These are phyloP conservation scores for Salmo trutta DNA, from an alignment of 2,797 vertebrate species.

Conservation along the genomic window DNA sequence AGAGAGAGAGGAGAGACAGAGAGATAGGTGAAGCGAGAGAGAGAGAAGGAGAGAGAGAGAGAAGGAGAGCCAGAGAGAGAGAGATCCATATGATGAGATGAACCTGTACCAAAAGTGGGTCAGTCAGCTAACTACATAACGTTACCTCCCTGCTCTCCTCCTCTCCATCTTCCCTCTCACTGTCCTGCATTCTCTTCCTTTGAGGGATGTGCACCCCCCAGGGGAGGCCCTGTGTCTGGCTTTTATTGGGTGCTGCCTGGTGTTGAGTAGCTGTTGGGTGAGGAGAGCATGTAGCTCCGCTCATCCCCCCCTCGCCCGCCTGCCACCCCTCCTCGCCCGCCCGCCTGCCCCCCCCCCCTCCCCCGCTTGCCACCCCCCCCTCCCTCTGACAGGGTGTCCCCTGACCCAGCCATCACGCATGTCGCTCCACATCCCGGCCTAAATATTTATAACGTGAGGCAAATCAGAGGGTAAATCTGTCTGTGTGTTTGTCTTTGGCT, in stretches of 20 bases:
- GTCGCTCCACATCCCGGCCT: slow-evolving; percentile 35
- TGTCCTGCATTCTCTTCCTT: background rate
- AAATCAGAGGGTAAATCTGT: slow-evolving; percentile 28
- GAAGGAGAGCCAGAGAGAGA: background rate
- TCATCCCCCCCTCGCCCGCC: background rate
- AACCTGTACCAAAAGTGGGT: background rate
- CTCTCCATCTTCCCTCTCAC: background rate
- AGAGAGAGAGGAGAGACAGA: background rate
- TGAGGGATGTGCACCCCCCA: background rate
- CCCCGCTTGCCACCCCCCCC: background rate
- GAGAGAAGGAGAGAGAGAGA: background rate
- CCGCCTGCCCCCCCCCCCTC: background rate
- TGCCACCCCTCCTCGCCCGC: slow-evolving; percentile 3
- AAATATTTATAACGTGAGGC: slow-evolving; percentile 52
- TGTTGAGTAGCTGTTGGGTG: slow-evolving; percentile 65
- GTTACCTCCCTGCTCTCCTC: background rate
- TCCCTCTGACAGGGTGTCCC: slow-evolving; percentile 59
- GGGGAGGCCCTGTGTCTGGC: slow-evolving; percentile 30
- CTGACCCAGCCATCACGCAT: slow-evolving; percentile 45
- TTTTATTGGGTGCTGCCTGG: slow-evolving; percentile 68
- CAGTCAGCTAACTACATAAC: background rate
- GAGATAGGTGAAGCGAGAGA: too few species aligned
- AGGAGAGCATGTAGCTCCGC: slow-evolving; percentile 48
- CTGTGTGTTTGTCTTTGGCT: slow-evolving; percentile 26
- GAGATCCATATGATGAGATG: background rate